These are phyloP conservation scores for Nephrotoma guestfalica DNA, from an alignment of 2,888 invertebrate species.

Conservation along the genomic window DNA sequence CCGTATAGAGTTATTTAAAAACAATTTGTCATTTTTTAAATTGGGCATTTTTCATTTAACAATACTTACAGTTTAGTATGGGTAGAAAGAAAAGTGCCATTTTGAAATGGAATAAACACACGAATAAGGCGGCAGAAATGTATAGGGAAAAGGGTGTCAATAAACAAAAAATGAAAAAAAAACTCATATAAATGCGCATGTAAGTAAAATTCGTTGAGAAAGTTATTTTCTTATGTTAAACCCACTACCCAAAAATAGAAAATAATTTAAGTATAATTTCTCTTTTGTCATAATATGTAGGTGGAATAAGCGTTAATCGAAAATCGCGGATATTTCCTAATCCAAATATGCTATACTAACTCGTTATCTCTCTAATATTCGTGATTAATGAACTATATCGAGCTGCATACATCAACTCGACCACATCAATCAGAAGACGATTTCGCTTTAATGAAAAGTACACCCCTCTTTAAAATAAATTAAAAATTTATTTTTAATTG, in stretches of 20 bases:
- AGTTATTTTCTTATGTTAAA: not conserved
- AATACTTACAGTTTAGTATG: too few relatives aligned
- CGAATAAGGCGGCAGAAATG: not conserved
- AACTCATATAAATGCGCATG: not conserved
- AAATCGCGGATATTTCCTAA: too few relatives aligned
- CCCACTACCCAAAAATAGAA: not conserved
- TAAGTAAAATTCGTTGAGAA: not conserved
- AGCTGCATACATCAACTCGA: not conserved
- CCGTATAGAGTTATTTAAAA: too few relatives aligned
- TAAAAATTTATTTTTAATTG: not conserved
- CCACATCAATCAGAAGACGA: not conserved
- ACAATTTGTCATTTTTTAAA: too few relatives aligned
- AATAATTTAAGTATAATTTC: not conserved
- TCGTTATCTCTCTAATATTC: not conserved
- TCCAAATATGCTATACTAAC: too few relatives aligned
- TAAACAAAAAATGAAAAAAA: not conserved
- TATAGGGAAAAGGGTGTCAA: not conserved
- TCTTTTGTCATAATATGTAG: too few relatives aligned
- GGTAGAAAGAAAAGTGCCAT: not conserved
- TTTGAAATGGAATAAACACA: not conserved
- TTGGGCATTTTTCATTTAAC: too few relatives aligned
- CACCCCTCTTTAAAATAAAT: not conserved
- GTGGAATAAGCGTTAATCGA: too few relatives aligned
- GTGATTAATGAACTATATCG: not conserved
- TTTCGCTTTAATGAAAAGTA: not conserved